Percentiles rank a stretch among this genome's conserved stretches.
phyloP scores from a whole-genome alignment of 64 coral and sea anemone species.

The Porites lutea region DNA sequence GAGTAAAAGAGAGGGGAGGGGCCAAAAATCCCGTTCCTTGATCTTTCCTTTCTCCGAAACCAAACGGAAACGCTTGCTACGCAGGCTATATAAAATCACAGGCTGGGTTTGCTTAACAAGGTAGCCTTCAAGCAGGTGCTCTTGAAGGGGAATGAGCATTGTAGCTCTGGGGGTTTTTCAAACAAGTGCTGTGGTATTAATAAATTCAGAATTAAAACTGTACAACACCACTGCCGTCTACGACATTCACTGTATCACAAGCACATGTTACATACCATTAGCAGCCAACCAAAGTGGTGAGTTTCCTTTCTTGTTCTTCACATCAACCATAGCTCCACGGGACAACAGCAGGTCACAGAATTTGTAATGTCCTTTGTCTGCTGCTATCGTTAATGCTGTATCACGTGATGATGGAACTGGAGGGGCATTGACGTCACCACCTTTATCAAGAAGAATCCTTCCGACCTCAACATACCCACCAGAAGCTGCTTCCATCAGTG shows the following conservation, averaged over 20 bases:
- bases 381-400: slow-evolving; percentile 97
- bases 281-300: slow-evolving; percentile 95
- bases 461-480: slow-evolving; percentile 98
- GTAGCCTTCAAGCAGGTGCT: no score
- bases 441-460: slow-evolving; percentile 93
- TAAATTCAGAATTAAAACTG: no score
- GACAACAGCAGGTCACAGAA: slow-evolving; percentile 95
- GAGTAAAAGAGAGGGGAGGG: no score
- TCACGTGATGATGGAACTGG: slow-evolving; percentile 97
- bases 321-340: slow-evolving; percentile 92
- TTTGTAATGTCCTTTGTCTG: slow-evolving; percentile 98
- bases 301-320: slow-evolving; percentile 98
- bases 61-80: no score
- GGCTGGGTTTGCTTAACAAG: no score
- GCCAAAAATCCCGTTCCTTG: no score
- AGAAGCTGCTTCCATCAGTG: slow-evolving; percentile 96
- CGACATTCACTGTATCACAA: background rate
- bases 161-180: no score
- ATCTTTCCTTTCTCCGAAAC: no score
- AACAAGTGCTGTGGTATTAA: no score
- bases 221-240: background rate
- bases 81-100: no score
- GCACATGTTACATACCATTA: slow-evolving; percentile 70
- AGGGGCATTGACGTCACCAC: slow-evolving; percentile 95
- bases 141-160: no score